Conservation (phyloP, 2,113 vertebrate genomes). For the Trematomus loennbergii region DNA sequence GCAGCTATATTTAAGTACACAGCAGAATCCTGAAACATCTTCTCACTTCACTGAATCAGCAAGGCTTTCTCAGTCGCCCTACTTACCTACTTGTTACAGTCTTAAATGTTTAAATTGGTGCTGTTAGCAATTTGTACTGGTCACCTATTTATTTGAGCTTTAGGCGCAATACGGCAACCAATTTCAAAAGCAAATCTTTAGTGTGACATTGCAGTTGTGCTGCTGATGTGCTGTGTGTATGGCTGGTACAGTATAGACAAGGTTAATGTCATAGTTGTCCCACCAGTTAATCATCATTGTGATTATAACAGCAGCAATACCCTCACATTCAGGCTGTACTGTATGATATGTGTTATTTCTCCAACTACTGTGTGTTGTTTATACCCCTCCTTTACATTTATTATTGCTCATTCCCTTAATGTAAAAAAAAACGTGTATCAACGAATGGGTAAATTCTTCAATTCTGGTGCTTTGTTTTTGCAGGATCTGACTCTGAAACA, state of each 20-base stretch:
- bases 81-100: too few species aligned
- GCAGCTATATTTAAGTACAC: constrained; percentile 1
- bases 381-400: background rate
- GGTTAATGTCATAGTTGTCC: background rate
- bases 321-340: background rate
- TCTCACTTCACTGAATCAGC: too few species aligned
- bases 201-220: background rate
- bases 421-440: background rate
- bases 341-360: background rate
- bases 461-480: constrained; percentile 4
- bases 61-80: too few species aligned
- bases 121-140: too few species aligned
- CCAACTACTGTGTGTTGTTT: background rate
- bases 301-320: background rate
- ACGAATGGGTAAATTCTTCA: background rate
- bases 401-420: background rate
- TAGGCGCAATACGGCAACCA: background rate
- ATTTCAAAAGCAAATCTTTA: background rate
- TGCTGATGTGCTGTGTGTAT: background rate
- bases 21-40: background rate
- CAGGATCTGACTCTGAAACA: constrained; percentile 98
- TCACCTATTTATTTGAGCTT: background rate
- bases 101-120: too few species aligned
- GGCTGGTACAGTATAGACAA: background rate
- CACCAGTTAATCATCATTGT: background rate